phyloP scores from a whole-genome alignment of 2,797 vertebrate genomes.

The Zenarchopterus dispar region DNA sequence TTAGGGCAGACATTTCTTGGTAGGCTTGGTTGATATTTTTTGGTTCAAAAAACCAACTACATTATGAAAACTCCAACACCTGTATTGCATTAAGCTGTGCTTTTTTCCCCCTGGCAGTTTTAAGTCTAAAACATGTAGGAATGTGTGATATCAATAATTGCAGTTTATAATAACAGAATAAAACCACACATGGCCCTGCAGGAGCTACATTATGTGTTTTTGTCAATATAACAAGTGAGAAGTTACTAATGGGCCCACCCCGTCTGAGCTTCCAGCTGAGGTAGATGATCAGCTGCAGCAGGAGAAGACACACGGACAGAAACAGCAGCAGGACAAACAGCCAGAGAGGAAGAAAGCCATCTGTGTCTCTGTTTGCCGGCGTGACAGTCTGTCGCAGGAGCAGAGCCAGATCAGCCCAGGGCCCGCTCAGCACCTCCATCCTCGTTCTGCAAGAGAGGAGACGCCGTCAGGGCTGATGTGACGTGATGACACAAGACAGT shows the following conservation, averaged over 20 bases:
- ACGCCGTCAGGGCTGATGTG: not conserved
- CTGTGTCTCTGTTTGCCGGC: slow-evolving; percentile 14
- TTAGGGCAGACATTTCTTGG: slow-evolving; percentile 1
- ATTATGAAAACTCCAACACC: not conserved
- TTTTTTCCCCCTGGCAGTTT: not conserved
- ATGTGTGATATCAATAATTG: not conserved
- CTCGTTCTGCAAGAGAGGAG: slow-evolving; percentile 8
- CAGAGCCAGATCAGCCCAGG: slow-evolving; percentile 67
- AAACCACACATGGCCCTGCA: not conserved
- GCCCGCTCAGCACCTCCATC: slow-evolving; percentile 65
- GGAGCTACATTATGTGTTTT: no score
- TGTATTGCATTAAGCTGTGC: not conserved
- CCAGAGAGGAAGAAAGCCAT: slow-evolving; percentile 40
- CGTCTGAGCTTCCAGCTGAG: slow-evolving; percentile 70
- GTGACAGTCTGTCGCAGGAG: slow-evolving; percentile 47
- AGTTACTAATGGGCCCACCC: slow-evolving; percentile 52
- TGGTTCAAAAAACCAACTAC: slow-evolving; percentile 7
- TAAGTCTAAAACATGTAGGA: not conserved
- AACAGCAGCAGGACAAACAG: slow-evolving; percentile 61
- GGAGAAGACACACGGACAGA: slow-evolving; percentile 61
- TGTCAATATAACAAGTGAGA: no score
- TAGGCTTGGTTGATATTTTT: not conserved
- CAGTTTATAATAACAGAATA: not conserved
- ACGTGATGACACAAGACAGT: no score
- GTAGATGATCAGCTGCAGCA: slow-evolving; percentile 66